phyloP scores from a whole-genome alignment of 2,797 vertebrate genomes.

The Odontamblyopus lacepedii region DNA sequence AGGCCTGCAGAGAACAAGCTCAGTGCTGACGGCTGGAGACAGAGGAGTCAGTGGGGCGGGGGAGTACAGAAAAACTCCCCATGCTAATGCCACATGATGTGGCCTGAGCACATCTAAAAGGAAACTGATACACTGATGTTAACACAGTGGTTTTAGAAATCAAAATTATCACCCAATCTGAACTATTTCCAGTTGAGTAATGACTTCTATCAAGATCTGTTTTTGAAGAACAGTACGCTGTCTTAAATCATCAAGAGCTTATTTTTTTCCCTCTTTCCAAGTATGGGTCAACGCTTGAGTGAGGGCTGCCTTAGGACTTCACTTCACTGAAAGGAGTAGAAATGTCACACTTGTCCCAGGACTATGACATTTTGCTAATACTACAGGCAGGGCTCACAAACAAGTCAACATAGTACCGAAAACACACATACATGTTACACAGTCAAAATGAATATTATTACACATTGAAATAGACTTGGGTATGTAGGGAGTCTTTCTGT shows the following conservation, averaged over 20 bases:
- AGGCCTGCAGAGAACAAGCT: slow-evolving; percentile 39
- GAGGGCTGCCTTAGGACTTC: slow-evolving; percentile 5
- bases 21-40: slow-evolving; percentile 27
- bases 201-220: slow-evolving; percentile 16
- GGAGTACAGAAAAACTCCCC: slow-evolving; percentile 31
- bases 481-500: slow-evolving; percentile 51
- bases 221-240: background rate
- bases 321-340: slow-evolving; percentile 30
- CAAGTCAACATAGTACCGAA: slow-evolving; percentile 14
- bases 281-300: slow-evolving; percentile 32
- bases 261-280: slow-evolving; percentile 22
- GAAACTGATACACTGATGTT: slow-evolving; percentile 21
- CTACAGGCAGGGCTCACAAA: slow-evolving; percentile 17
- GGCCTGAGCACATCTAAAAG: slow-evolving; percentile 9
- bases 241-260: slow-evolving; percentile 23
- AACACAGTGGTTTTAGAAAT: slow-evolving; percentile 18
- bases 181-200: slow-evolving; percentile 9
- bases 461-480: slow-evolving; percentile 25
- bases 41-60: slow-evolving; percentile 15
- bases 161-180: background rate
- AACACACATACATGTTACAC: slow-evolving; percentile 16
- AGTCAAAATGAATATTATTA: slow-evolving; percentile 10
- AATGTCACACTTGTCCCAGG: slow-evolving; percentile 21
- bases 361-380: slow-evolving; percentile 46
- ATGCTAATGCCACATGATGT: slow-evolving; percentile 27